Base-by-base conservation (phyloP, 2,888 invertebrate species). In the Tanytarsus gracilentus region DNA sequence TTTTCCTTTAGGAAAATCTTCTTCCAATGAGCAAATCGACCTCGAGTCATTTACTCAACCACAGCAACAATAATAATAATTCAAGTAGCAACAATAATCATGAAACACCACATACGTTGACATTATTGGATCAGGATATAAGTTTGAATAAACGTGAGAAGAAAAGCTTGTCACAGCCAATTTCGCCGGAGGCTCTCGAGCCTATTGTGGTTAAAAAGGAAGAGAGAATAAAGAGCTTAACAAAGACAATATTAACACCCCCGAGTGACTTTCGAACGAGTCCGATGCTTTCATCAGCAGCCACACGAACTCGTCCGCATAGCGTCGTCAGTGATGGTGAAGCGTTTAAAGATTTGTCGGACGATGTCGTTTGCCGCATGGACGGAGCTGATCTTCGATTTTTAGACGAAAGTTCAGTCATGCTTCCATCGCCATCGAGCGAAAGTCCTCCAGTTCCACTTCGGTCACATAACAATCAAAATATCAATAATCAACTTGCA, bases 321-420 rank as follows among this genome's bases (percentile, higher is more conserved):
- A 60, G 60, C 18, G 50, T 60, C 16, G 25, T 60, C 25, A 60
- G 60, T 25, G 50, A 60, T 18, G 48, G 48, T 27, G 58, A 58
- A 21, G 58, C 48, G 11, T 33, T 50, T n/a, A 60, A 44, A 33
- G 60, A 60, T 14, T 58, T 58, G 23, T 58, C 84, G 33, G 89
- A 84, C 68, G 90, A 91, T 70, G 79, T 88, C 63, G 76, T 92
- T 62, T 80, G 84, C 18, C 85, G 85, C 53, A 77, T 91, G 73
- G 90, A 91, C 69, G 86, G 86, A 63, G 87, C 88, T n/a, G 92
- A 93, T 72, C 75, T 93, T 59, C 81, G 88, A 50, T 93, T 82
- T 72, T 92, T 93, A 92, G 93, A 93, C 70, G 92, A 93, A 70
- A 91, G 91, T 71, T 91, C 90, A 26, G 81, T 91, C 44, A 84